These are phyloP conservation scores for Callaeas wilsoni DNA, from an alignment of 2,113 vertebrate species.

Conservation along the genomic window DNA sequence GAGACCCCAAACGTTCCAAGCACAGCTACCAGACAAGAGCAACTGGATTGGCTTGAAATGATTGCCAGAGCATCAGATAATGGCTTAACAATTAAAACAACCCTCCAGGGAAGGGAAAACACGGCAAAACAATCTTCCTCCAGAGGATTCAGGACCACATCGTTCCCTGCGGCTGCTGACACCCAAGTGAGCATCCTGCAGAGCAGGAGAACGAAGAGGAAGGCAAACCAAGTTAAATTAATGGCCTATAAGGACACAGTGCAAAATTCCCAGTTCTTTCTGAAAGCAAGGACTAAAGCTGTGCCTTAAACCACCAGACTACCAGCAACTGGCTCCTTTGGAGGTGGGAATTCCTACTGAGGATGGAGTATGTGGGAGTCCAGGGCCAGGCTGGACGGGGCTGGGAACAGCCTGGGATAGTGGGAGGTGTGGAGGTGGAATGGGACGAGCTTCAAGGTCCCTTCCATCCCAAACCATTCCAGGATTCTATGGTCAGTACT, in stretches of 20 bases:
- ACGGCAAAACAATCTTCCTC: background rate
- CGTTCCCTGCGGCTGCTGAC: fast-evolving
- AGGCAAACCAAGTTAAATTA: background rate
- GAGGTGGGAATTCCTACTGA: background rate
- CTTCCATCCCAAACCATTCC: background rate
- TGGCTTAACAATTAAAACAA: background rate
- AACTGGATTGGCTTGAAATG: background rate
- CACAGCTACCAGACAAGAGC: background rate
- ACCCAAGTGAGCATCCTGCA: background rate
- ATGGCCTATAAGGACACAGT: fast-evolving
- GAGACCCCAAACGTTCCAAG: background rate
- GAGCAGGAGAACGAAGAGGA: background rate
- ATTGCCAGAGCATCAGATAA: background rate
- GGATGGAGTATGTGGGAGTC: fast-evolving
- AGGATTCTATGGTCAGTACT: no score
- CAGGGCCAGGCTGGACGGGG: background rate
- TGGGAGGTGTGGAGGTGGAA: background rate
- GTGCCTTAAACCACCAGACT: background rate
- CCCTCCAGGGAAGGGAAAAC: background rate
- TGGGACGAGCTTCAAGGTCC: background rate
- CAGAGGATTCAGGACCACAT: background rate
- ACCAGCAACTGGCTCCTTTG: background rate
- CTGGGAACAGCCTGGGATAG: background rate
- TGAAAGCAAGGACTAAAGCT: background rate
- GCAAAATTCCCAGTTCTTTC: background rate